Evolutionary conservation across 53 echinoderm and acorn worm genomes (phyloP), one percentile per base, ranked within the genome.

Genomic region (Stichopus horrens): DNA sequence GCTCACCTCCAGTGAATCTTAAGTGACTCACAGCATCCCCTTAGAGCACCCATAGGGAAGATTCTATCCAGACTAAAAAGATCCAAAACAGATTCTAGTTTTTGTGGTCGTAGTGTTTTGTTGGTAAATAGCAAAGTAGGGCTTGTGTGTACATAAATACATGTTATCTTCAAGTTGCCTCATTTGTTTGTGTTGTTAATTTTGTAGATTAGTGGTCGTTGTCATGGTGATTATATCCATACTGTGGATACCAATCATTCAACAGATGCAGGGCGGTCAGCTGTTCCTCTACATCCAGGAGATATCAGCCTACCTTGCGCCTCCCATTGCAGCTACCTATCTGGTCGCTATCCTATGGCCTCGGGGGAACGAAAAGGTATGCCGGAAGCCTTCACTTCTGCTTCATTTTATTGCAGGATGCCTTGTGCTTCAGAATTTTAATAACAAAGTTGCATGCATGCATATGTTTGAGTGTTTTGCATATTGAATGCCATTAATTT

Each of bases 221-320:
- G 75, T 95, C 7, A 76, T 97, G 92, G 94, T 95, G 51, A 56
- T 88, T 0, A 79, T 97, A 60, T 83, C 94, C 78, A 90, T 97
- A 13, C 53, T 92, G 14, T 94, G 94, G 94, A 92, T 97, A 52
- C 97, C 97, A 14, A 79, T 97, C 54, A 86, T 95, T 16, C 92
- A 92, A 78, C 86, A 91, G 71, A 91, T 92, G 73, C 95, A 95
- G 74, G 92, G 95, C 5, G 94, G 95, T 13, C 95, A 95, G 21
- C 93, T 97, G 60, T 95, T 97, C 83, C 94, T 94, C 74, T 97
- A 97, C 90, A 94, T 97, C 88, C 97, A 97, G 74, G 95, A 95
- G 76, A 93, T 97, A 23, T 92, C 92, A 0, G 93, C 95, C 37
- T 97, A 95, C 86, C 74, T 97, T 4, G 89, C 97, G 7, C 94